Percentiles rank a stretch among this genome's conserved stretches.
Conservation (phyloP, 2,113 vertebrate species). For the Pionites leucogaster region DNA sequence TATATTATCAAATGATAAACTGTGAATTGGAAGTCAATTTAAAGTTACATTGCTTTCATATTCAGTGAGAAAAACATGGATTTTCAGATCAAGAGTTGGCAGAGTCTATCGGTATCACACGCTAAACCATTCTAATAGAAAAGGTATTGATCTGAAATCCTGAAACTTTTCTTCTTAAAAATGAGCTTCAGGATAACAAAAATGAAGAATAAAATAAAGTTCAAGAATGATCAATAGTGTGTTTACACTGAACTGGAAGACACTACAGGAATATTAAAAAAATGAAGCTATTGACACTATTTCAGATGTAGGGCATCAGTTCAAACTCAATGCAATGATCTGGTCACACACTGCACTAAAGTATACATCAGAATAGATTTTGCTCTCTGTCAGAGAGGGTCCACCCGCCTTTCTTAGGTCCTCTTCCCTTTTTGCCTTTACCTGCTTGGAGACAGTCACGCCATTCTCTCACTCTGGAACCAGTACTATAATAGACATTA, state of each 20-base stretch:
- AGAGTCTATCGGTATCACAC: neutral
- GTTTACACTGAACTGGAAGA: neutral
- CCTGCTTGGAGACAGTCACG: neutral
- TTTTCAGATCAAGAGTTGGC: neutral
- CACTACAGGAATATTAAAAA: neutral
- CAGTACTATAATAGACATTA: neutral
- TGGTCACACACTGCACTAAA: neutral
- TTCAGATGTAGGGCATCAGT: neutral
- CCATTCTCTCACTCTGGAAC: neutral
- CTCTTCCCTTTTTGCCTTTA: neutral
- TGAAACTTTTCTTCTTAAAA: neutral
- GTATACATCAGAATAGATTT: neutral
- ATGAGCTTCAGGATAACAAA: neutral
- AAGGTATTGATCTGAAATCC: neutral
- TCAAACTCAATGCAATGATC: neutral
- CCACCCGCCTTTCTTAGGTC: neutral
- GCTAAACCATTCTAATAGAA: neutral
- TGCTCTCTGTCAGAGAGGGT: neutral
- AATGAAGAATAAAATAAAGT: neutral
- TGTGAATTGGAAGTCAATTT: neutral
- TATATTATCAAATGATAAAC: neutral
- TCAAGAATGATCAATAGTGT: neutral
- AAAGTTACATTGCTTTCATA: neutral
- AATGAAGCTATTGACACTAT: neutral
- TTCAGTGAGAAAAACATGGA: neutral